Evolutionary conservation across 2,797 vertebrate genomes (phyloP), one percentile per base, ranked within the genome.

Genomic region (Sciurus carolinensis): DNA sequence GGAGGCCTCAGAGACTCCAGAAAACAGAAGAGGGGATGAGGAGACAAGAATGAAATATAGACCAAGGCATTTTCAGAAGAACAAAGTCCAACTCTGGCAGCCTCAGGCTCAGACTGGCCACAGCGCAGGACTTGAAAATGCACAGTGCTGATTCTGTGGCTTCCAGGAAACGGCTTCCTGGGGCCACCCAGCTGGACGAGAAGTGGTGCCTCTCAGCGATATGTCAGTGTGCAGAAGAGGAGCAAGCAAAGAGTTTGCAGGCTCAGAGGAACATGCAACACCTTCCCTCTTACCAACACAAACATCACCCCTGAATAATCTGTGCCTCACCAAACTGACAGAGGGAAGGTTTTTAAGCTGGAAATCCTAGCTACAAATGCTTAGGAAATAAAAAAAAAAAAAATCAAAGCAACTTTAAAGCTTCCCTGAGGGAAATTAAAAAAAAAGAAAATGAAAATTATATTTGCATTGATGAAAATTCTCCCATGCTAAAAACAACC

Each of bases 381-480:
- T 8, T 66, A 66, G 5, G 24, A 57, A 66, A 47, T 10, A 57
- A 57, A 28, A 33, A 50, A 57, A 28, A 33, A 50, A 79, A n/a
- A 72, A 33, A 39, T 10, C 26, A 79, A 79, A 90, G 5, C 30
- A 64, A 81, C 47, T 59, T 91, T 28, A 91, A 75, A 82, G 0
- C 1, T 87, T 66, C 26, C 73, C 24, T 5, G 39, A 75, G 50
- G 12, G 24, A 22, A 66, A 67, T 15, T 24, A 52, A 33, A 80
- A 12, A 13, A 14, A 30, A 30, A 54, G 24, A 57, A 64, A 73
- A 57, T 47, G 6, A 4, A 73, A 72, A 73, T 91, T 5, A 59
- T 26, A 94, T 87, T 81, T 91, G 36, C 33, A 62, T 5, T 52
- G 15, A 44, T 44, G 73, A 80, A 72, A 79, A 85, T 28, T 52